These are phyloP conservation scores for Porites divaricata DNA, from an alignment of 92 coral and sea anemone species.

Conservation along the genomic window DNA sequence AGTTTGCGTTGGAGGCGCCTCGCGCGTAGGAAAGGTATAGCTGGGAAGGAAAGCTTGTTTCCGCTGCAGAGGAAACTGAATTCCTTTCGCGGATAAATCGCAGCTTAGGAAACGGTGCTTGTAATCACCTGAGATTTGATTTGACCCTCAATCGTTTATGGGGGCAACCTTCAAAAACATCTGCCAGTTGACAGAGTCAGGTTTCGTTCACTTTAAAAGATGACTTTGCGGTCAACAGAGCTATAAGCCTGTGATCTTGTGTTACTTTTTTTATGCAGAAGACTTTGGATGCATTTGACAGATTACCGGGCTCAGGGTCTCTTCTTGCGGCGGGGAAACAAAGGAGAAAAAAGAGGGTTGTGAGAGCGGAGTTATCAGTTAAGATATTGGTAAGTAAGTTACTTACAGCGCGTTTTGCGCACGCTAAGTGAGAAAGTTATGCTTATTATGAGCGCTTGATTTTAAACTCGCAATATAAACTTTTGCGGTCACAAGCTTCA, in stretches of 20 bases:
- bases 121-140: slow-evolving; percentile 28
- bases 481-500: slow-evolving; percentile 24
- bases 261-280: slow-evolving; percentile 19
- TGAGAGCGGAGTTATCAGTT: slow-evolving; percentile 10
- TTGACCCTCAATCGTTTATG: slow-evolving; percentile 30
- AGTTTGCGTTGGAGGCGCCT: neutral
- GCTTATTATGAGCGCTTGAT: neutral
- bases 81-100: slow-evolving; percentile 43
- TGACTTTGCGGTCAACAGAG: slow-evolving; percentile 24
- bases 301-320: slow-evolving; percentile 4
- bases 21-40: neutral
- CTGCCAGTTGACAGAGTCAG: slow-evolving; percentile 37
- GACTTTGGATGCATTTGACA: slow-evolving; percentile 31
- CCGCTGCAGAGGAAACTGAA: slow-evolving; percentile 15
- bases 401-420: neutral
- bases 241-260: neutral
- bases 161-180: slow-evolving; percentile 42
- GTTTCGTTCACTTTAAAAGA: slow-evolving; percentile 31
- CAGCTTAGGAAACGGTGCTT: slow-evolving; percentile 44
- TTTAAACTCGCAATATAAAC: neutral
- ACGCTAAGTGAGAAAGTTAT: neutral
- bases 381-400: slow-evolving; percentile 19
- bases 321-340: neutral
- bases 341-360: neutral
- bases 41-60: neutral